phyloP scores from a whole-genome alignment of 1,140 invertebrate genomes.

The Probaryconus sp. region DNA sequence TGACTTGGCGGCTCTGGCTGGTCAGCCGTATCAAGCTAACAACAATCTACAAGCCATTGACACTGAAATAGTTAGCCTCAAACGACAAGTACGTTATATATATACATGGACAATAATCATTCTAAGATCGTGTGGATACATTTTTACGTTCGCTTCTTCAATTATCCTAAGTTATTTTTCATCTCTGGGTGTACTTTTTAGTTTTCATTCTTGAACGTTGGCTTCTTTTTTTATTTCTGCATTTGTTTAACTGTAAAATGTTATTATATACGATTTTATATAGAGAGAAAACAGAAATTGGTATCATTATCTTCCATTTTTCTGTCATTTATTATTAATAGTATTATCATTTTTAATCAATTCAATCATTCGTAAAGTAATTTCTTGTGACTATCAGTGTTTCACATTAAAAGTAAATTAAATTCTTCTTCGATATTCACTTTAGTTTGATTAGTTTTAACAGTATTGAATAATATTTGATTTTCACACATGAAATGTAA shows the following conservation, averaged over 20 bases:
- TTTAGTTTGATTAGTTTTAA: too few relatives aligned
- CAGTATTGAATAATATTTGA: too few relatives aligned
- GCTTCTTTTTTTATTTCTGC: conserved; percentile 4
- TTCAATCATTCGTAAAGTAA: too few relatives aligned
- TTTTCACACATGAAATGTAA: too few relatives aligned
- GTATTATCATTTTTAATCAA: too few relatives aligned
- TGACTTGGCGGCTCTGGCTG: conserved; percentile 92
- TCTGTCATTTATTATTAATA: too few relatives aligned
- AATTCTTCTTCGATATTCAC: too few relatives aligned
- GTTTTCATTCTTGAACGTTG: conserved; percentile 6
- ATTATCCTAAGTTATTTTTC: conserved; percentile 34
- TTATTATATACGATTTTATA: background rate
- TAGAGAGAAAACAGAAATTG: too few relatives aligned
- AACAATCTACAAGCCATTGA: conserved; percentile 94
- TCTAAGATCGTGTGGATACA: conserved; percentile 76
- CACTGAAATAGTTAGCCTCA: conserved; percentile 93
- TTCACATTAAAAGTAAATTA: too few relatives aligned
- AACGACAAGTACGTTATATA: conserved; percentile 90
- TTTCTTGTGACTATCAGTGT: too few relatives aligned
- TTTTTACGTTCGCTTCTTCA: conserved; percentile 61
- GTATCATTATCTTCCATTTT: too few relatives aligned
- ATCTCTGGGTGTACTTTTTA: conserved; percentile 48
- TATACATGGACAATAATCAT: conserved; percentile 19
- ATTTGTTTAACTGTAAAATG: background rate
- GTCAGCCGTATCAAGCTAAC: conserved; percentile 85